Evolutionary conservation across 2,113 vertebrate genomes (phyloP).

Genomic region (Saccopteryx bilineata): DNA sequence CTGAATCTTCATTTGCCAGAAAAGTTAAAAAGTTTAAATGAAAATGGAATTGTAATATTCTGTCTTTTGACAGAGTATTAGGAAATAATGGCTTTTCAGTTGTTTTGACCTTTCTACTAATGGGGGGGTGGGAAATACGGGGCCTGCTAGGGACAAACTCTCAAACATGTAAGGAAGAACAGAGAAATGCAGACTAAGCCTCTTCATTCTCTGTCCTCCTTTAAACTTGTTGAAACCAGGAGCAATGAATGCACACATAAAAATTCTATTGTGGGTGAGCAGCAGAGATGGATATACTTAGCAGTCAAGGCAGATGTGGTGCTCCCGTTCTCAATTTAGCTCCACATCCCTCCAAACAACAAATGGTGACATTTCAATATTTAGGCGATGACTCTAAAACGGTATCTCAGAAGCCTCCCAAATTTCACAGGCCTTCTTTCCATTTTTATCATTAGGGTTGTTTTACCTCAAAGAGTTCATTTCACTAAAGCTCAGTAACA

Average conservation of each 20-base stretch:
- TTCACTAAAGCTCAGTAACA: constrained; percentile 68
- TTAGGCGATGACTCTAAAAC: constrained; percentile 75
- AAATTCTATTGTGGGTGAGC: constrained; percentile 55
- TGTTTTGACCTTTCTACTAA: constrained; percentile 18
- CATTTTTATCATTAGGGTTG: constrained; percentile 61
- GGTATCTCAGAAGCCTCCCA: constrained; percentile 51
- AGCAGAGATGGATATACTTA: constrained; percentile 59
- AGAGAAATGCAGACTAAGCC: background rate
- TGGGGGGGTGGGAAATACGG: too few species aligned
- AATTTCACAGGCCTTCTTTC: constrained; percentile 62
- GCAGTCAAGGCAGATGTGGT: constrained; percentile 70
- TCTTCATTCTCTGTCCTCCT: constrained; percentile 31
- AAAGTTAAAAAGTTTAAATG: constrained; percentile 19
- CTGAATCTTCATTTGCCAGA: constrained; percentile 43
- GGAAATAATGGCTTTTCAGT: constrained; percentile 30
- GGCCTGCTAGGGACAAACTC: background rate
- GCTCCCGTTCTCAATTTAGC: constrained; percentile 68
- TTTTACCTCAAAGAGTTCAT: constrained; percentile 67
- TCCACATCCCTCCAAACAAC: constrained; percentile 69
- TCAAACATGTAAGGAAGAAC: background rate
- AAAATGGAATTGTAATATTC: constrained; percentile 20
- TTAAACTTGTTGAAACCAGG: constrained; percentile 54
- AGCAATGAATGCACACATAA: constrained; percentile 50
- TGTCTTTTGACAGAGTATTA: background rate
- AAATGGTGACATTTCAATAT: constrained; percentile 80